Percentiles rank a stretch among this genome's conserved stretches.
Conservation (phyloP, 2,797 vertebrate genomes). For the Coilia nasus region DNA sequence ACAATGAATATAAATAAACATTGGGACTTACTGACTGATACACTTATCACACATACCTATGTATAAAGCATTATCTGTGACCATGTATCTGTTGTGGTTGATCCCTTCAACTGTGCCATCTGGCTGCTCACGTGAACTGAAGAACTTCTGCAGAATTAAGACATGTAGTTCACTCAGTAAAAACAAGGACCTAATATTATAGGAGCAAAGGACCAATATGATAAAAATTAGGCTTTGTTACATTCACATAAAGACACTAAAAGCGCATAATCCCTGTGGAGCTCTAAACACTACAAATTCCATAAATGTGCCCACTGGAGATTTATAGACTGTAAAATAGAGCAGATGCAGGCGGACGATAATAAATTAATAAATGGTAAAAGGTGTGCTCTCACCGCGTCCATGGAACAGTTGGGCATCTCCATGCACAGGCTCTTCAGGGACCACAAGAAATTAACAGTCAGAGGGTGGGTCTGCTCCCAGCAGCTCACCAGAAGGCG, state of each 20-base stretch:
- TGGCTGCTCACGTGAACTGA: conserved; percentile 81
- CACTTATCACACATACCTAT: conserved; percentile 80
- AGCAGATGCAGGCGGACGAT: not conserved
- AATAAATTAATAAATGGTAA: not conserved
- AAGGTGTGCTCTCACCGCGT: conserved; percentile 78
- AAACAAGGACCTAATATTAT: not conserved
- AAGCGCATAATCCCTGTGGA: not conserved
- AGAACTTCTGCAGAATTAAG: conserved; percentile 83
- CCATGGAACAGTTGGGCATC: conserved; percentile 88
- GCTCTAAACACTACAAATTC: not conserved
- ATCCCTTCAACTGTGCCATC: conserved; percentile 80
- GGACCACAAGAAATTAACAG: conserved; percentile 93
- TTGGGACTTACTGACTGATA: conserved; percentile 19
- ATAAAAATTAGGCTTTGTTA: not conserved
- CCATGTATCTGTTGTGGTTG: conserved; percentile 94
- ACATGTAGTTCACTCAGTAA: not conserved
- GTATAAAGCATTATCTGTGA: conserved; percentile 89
- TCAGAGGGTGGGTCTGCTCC: conserved; percentile 89
- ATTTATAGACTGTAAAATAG: not conserved
- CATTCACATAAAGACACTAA: not conserved
- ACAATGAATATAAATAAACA: not conserved
- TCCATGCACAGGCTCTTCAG: conserved; percentile 92
- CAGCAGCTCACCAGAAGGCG: conserved; percentile 92
- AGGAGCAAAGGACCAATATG: not conserved
- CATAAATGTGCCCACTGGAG: not conserved